These are phyloP conservation scores for Bacillus rossius DNA, from an alignment of 1,140 invertebrate species.

Conservation along the genomic window DNA sequence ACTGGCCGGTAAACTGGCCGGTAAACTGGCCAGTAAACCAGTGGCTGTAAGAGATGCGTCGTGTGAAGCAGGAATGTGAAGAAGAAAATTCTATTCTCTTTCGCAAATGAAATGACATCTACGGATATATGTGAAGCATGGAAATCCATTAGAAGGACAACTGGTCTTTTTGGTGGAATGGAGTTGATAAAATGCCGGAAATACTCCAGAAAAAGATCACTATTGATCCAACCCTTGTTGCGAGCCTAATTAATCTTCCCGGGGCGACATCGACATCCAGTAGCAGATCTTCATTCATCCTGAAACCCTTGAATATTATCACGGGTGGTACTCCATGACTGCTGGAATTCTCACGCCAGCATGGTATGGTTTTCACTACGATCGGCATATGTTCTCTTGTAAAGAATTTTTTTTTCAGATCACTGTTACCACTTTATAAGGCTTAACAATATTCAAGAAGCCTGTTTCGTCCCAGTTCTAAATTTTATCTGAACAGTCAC, in stretches of 20 bases:
- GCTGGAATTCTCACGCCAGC: slow-evolving; percentile 37
- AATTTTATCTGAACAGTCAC: background rate
- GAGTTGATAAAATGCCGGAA: too few species aligned
- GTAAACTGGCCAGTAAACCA: too few species aligned
- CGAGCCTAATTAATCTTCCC: slow-evolving; percentile 29
- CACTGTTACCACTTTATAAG: background rate
- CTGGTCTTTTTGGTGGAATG: too few species aligned
- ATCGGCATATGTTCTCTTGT: too few species aligned
- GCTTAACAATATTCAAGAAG: slow-evolving; percentile 1
- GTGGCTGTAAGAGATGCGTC: background rate
- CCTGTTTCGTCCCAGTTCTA: slow-evolving; percentile 14
- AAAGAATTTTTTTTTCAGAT: slow-evolving; percentile 21
- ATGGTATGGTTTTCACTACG: too few species aligned
- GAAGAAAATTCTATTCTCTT: background rate
- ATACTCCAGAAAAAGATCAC: too few species aligned
- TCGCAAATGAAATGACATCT: slow-evolving; percentile 32
- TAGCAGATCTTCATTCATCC: slow-evolving; percentile 29
- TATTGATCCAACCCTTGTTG: too few species aligned
- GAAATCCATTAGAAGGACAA: slow-evolving; percentile 29
- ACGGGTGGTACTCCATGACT: slow-evolving; percentile 35
- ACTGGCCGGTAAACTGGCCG: too few species aligned
- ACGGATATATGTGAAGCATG: slow-evolving; percentile 22
- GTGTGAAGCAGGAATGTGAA: background rate
- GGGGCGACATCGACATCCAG: slow-evolving; percentile 33
- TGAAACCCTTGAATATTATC: slow-evolving; percentile 38